Conservation (phyloP, 2,888 invertebrate genomes). For the Matsumyia berberina region DNA sequence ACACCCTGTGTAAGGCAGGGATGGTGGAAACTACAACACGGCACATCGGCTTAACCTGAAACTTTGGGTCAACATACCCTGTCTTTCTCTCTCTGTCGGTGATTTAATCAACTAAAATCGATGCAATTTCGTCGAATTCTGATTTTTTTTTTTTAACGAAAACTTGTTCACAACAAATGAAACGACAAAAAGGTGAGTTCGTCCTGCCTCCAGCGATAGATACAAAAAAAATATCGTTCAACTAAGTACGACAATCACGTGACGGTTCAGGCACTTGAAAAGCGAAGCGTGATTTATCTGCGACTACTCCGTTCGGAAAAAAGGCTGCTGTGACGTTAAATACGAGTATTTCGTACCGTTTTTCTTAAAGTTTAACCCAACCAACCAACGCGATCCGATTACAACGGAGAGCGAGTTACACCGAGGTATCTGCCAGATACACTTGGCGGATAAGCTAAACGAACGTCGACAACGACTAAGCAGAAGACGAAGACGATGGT, state of each 20-base stretch:
- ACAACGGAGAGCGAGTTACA: conserved; percentile 20
- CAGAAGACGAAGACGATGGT: not conserved
- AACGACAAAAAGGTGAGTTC: conserved; percentile 12
- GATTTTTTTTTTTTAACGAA: conserved; percentile 1
- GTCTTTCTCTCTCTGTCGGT: not conserved
- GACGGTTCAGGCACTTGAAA: conserved; percentile 10
- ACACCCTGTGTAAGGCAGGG: conserved; percentile 4
- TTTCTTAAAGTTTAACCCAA: conserved; percentile 59
- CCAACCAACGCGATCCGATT: conserved; percentile 43
- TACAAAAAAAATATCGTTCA: conserved; percentile 4
- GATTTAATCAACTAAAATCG: conserved; percentile 18
- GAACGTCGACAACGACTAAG: conserved; percentile 4
- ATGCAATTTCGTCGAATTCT: not conserved
- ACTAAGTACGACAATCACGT: conserved; percentile 29
- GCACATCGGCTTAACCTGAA: conserved; percentile 13
- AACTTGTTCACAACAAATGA: conserved; percentile 6
- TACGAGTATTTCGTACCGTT: not conserved
- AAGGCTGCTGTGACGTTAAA: conserved; percentile 31
- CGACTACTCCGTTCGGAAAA: conserved; percentile 5
- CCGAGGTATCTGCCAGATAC: conserved; percentile 27
- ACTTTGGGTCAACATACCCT: conserved; percentile 2
- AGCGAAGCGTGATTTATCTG: conserved; percentile 43
- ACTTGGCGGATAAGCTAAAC: conserved; percentile 34
- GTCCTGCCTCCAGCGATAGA: not conserved
- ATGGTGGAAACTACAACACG: not conserved